These are phyloP conservation scores for Nasonia giraulti DNA, from an alignment of 1,140 invertebrate species.

Conservation along the genomic window DNA sequence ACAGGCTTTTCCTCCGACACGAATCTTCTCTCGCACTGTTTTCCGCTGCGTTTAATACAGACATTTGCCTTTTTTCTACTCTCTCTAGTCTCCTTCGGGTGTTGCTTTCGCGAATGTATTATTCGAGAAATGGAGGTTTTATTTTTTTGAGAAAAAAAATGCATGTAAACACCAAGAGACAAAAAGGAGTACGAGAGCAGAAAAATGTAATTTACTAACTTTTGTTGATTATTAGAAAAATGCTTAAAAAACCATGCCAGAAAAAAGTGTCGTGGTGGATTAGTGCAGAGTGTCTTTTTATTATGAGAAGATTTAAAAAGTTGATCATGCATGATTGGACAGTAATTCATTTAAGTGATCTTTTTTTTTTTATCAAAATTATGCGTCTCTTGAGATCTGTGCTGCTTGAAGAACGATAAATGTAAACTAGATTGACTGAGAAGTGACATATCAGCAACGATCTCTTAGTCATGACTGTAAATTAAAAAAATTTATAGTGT, in stretches of 20 bases:
- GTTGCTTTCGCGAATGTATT: conserved; percentile 1
- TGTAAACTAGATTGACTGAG: background rate
- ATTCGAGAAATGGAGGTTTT: background rate
- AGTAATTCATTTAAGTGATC: conserved; percentile 27
- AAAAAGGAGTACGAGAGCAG: conserved; percentile 49
- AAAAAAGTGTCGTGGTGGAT: conserved; percentile 63
- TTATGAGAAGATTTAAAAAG: conserved; percentile 56
- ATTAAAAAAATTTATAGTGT: conserved; percentile 6
- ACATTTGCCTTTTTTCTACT: conserved; percentile 59
- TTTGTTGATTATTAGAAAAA: conserved; percentile 54
- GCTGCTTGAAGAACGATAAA: conserved; percentile 22
- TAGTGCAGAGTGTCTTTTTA: conserved; percentile 62
- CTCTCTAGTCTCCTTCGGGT: conserved; percentile 49
- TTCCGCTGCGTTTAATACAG: conserved; percentile 48
- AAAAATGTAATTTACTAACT: conserved; percentile 42
- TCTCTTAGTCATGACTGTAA: background rate
- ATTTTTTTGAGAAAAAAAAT: background rate
- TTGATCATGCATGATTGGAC: conserved; percentile 55
- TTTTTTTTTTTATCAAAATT: conserved; percentile 28
- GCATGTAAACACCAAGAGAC: conserved; percentile 4
- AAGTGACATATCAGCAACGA: conserved; percentile 20
- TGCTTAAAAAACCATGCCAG: conserved; percentile 64
- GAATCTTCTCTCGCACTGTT: conserved; percentile 55
- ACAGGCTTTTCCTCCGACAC: conserved; percentile 70
- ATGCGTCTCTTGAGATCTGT: conserved; percentile 35